Conservation (phyloP, 2,797 vertebrate species). For the Urocyon cinereoargenteus region DNA sequence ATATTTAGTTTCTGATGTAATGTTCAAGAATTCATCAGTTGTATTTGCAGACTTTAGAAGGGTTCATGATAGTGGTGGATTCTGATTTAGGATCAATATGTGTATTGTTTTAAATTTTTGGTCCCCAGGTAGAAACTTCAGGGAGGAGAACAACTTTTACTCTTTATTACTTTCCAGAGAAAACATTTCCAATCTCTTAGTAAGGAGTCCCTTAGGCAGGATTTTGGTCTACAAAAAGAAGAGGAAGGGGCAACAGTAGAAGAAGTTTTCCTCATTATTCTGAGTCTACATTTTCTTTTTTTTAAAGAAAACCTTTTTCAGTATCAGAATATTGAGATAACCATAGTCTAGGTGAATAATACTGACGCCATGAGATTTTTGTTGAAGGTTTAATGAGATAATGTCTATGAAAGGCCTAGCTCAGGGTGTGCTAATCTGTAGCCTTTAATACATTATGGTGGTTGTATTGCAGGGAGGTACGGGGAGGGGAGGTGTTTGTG, state of each 20-base stretch:
- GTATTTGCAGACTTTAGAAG: neutral
- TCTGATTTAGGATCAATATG: neutral
- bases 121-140: neutral
- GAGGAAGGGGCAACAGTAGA: neutral
- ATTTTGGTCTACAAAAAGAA: constrained; percentile 9
- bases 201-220: neutral
- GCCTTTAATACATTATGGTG: neutral
- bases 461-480: neutral
- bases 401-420: neutral
- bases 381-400: neutral
- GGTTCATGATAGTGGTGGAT: neutral
- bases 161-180: neutral
- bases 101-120: neutral
- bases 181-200: neutral
- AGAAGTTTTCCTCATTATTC: neutral
- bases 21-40: too few species aligned
- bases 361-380: neutral
- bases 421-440: neutral
- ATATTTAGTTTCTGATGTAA: too few species aligned
- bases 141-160: neutral
- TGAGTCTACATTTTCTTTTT: neutral
- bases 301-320: neutral
- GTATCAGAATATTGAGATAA: neutral
- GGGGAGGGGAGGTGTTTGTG: neutral
- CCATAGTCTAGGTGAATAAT: neutral